Evolutionary conservation across 2,113 vertebrate genomes (phyloP).

Genomic region (Speoplatyrhinus poulsoni): DNA sequence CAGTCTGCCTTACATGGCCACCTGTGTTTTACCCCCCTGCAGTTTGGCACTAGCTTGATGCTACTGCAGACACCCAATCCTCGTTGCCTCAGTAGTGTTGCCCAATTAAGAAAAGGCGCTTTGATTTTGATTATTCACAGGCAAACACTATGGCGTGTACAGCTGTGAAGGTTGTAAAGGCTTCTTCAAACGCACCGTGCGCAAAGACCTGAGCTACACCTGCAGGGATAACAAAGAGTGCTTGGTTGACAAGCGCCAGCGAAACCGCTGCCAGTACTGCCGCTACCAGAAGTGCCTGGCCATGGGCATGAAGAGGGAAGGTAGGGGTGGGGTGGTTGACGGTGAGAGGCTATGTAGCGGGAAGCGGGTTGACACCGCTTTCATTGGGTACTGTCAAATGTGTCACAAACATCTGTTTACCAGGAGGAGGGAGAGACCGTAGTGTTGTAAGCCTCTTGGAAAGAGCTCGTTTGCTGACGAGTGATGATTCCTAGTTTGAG

Average conservation of each 20-base stretch:
- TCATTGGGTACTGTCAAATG: no score
- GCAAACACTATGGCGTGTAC: constrained; percentile 84
- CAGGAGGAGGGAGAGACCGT: constrained; percentile 2
- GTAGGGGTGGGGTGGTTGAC: constrained; percentile 50
- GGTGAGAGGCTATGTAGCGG: background rate
- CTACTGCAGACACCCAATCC: no score
- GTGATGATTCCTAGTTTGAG: no score
- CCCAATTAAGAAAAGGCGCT: no score
- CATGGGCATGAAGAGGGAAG: constrained; percentile 85
- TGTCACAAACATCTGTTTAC: background rate
- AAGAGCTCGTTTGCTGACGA: no score
- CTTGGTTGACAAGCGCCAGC: constrained; percentile 82
- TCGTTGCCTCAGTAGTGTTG: no score
- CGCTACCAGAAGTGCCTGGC: constrained; percentile 85
- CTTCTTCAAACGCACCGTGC: constrained; percentile 82
- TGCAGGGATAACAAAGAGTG: constrained; percentile 83
- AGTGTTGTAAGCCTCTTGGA: no score
- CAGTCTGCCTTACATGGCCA: background rate
- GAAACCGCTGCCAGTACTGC: constrained; percentile 84
- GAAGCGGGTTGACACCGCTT: no score
- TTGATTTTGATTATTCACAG: constrained; percentile 45
- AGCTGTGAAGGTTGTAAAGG: constrained; percentile 85
- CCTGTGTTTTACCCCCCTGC: background rate
- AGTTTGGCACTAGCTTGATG: background rate
- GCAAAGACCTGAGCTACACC: constrained; percentile 82